Base-by-base conservation (phyloP, 2,113 vertebrate species). In the Rhinopomastus cyanomelas region DNA sequence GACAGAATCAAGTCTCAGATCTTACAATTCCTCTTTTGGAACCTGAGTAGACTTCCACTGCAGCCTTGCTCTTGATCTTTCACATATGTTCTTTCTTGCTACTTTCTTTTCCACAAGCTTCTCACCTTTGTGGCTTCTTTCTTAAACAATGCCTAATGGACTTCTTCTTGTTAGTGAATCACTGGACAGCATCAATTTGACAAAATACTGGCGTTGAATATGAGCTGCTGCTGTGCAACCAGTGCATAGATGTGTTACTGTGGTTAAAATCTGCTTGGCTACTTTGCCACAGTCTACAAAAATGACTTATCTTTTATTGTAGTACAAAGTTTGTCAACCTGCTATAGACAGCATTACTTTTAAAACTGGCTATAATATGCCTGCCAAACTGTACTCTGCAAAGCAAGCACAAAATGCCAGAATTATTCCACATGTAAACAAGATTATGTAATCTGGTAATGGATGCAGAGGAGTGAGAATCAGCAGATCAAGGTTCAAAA, bases 261-360 rank as follows among this genome's bases (percentile, higher is more conserved):
- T 67, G 46, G 9, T 85, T 91, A 89, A 87, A 84, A 26, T 81
- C 59, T 32, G 77, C 20, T 72, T 73, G 51, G 53, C 61, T 87
- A 49, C 55, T 78, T 77, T 65, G 34, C 37, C 27, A n/a, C 17
- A 23, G 15, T 76, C 56, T 68, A 37, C 89, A 66, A 82, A 80
- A 88, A 66, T 81, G 10, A 89, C 32, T 87, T 29, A 48, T 56
- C 39, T 81, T 87, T 79, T 81, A 53, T 20, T 61, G 27, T n/a
- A 61, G 51, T 48, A 49, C 65, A 83, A 68, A 93, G 91, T 93
- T 90, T 89, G 95, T 16, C 55, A 79, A 72, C 32, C 25, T 85
- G 48, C 72, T 93, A 89, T 83, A 76, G 83, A 68, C 89, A 93
- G 81, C 32, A 73, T 10, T 71, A 15, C 13, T 76, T 32, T 49